A percentile compares a stretch with the other conserved stretches of the same genome.
Evolutionary conservation across 2,797 vertebrate species (phyloP).

Genomic region (Sarcoramphus papa): DNA sequence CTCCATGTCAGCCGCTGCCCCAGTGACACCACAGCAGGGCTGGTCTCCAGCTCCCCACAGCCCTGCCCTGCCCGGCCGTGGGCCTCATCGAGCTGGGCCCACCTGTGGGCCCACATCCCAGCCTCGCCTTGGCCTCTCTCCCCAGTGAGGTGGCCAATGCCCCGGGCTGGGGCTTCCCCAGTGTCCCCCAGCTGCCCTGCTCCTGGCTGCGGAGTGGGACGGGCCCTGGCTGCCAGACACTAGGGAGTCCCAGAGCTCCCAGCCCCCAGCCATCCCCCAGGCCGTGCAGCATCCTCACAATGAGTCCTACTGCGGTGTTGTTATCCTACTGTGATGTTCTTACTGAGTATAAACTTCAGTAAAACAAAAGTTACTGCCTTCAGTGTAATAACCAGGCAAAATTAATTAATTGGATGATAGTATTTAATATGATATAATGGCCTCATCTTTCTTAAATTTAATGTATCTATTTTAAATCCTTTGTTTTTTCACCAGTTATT

Average conservation of each 20-base stretch:
- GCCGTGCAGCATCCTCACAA: background rate
- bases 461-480: background rate
- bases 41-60: background rate
- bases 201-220: background rate
- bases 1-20: too few relatives aligned
- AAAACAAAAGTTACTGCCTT: background rate
- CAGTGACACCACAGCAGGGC: rapidly evolving
- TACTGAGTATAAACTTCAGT: background rate
- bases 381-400: background rate
- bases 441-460: background rate
- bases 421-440: background rate
- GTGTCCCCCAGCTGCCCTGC: background rate
- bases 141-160: background rate
- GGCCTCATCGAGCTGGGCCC: background rate
- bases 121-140: rapidly evolving
- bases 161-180: background rate
- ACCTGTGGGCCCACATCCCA: rapidly evolving
- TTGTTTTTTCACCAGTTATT: background rate
- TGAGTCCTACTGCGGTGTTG: background rate
- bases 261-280: background rate
- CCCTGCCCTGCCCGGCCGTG: background rate
- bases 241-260: rapidly evolving
- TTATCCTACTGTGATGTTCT: background rate
- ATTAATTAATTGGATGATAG: background rate
- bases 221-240: background rate